Percentiles rank a stretch among this genome's conserved stretches.
These are phyloP conservation scores for Merodon equestris DNA, from an alignment of 2,888 invertebrate genomes.

Conservation along the genomic window DNA sequence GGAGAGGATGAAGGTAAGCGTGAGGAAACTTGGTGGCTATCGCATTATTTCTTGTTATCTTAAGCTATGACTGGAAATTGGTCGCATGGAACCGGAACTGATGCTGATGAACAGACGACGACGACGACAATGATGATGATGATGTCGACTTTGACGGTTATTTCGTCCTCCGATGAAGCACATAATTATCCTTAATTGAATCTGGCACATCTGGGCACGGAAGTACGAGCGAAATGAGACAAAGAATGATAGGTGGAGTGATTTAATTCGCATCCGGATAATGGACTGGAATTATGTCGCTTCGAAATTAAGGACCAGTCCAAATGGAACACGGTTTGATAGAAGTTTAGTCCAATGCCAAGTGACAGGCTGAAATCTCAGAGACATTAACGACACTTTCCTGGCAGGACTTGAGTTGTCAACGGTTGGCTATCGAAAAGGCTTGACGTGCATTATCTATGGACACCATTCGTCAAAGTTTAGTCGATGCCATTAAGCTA, in stretches of 20 bases:
- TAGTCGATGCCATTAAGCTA: conserved; percentile 15
- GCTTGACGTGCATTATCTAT: conserved; percentile 9
- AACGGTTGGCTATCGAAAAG: conserved; percentile 38
- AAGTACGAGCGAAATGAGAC: conserved; percentile 13
- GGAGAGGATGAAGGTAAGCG: conserved; percentile 23
- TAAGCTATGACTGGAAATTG: conserved; percentile 35
- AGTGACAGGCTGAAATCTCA: conserved; percentile 10
- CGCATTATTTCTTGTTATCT: conserved; percentile 56
- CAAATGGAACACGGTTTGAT: background rate
- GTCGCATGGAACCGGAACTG: conserved; percentile 41
- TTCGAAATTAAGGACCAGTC: conserved; percentile 9
- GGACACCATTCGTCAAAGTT: conserved; percentile 25
- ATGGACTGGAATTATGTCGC: conserved; percentile 51
- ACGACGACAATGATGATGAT: conserved; percentile 52
- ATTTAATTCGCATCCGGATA: conserved; percentile 40
- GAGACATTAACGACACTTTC: conserved; percentile 39
- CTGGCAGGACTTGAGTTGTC: too few species aligned
- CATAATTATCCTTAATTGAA: conserved; percentile 68
- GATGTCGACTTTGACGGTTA: conserved; percentile 65
- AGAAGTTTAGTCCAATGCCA: background rate
- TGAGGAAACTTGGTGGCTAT: conserved; percentile 50
- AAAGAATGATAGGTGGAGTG: conserved; percentile 10
- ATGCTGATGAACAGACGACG: conserved; percentile 35
- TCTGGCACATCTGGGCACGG: conserved; percentile 61
- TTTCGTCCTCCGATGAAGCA: conserved; percentile 68